Evolutionary conservation across 2,888 invertebrate species (phyloP), one percentile per base, ranked within the genome.

Genomic region (Drosophila diplacantha): DNA sequence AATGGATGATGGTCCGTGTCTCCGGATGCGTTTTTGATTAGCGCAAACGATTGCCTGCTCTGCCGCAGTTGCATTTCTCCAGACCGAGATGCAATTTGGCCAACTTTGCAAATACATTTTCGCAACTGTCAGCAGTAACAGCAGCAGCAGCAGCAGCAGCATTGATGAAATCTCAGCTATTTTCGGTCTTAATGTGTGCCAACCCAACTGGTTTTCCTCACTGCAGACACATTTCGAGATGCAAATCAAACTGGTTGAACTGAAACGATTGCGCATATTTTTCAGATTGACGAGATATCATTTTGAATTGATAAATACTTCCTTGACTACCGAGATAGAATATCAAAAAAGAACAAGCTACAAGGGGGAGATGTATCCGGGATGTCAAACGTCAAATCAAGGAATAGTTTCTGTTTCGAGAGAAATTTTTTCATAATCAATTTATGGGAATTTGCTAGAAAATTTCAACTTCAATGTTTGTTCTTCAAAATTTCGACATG

Each of bases 221-320:
- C 29, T 34, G 41, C 60, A 60, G 49, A 60, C 24, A 60, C 62
- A 35, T 37, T 61, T 50, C 35, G 35, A 61, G 61, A 61, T 61
- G 61, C 61, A 61, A 61, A 61, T 62, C 61, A 56, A 66, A 66
- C 64, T 64, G 64, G 64, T 64, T 65, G 57, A 59, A 57, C 41
- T 16, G 47, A 57, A 31, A 14, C 38, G 41, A 64, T 63, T 63
- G 55, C 46, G 43, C 44, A 52, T 52, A 52, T 47, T 52, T 62
- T 46, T 37, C 29, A 59, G 58, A 58, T 44, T 58, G 59, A 58
- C 62, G 12, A 61, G 60, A 60, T 60, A 61, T 18, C 39, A 18
- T 35, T 49, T 49, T 41, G 60, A 60, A 61, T 62, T 63, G 63
- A 61, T 62, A 61, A 61, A 62, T 50, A 61, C 63, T 61, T 61